Evolutionary conservation across 2,113 vertebrate genomes (phyloP), one percentile per base, ranked within the genome.

Genomic region (Leptobrachium ailaonicum): DNA sequence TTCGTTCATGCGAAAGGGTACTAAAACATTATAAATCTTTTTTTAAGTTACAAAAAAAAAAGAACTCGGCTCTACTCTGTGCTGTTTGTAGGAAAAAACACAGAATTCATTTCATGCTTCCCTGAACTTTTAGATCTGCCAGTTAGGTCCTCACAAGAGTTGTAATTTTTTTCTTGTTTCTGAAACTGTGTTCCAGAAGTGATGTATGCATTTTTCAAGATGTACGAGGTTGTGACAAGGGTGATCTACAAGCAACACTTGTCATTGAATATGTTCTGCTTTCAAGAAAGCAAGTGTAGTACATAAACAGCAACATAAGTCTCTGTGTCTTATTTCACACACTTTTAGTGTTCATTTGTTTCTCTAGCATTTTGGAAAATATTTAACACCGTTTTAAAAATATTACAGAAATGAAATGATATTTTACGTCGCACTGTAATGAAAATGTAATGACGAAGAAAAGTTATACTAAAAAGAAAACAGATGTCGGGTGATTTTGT

Each of bases 181-280:
- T 47, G 45, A 79, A 73, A 54, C 60, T 67, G 71, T 80, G 63
- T 73, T 80, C 71, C 40, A 60, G 71, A 67, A 68, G 41, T 43
- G 53, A 74, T 80, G n/a, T 67, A 73, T 80, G 54, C 41, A 73
- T 73, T 74, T 62, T 73, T 74, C 11, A 74, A 44, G 50, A 80
- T 50, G 53, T 66, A 73, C 44, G 50, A 68, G 62, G 50, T 74
- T 80, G 78, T 67, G 63, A 68, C 71, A 80, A 80, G 62, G 62
- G 77, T 79, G 70, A 79, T 73, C 77, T 73, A 73, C 68, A 73
- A 79, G 71, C 11, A 80, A 68, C 78, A 73, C 71, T 68, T 80
- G 78, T 74, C 71, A 68, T 74, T 43, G 42, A 73, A 58, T 67
- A 67, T 72, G 70, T 66, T 79, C 76, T 78, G 68, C 67, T 63